Percentiles rank a stretch among this genome's conserved stretches.
Conservation (phyloP, 2,113 vertebrate genomes). For the Zosterops japonicus region DNA sequence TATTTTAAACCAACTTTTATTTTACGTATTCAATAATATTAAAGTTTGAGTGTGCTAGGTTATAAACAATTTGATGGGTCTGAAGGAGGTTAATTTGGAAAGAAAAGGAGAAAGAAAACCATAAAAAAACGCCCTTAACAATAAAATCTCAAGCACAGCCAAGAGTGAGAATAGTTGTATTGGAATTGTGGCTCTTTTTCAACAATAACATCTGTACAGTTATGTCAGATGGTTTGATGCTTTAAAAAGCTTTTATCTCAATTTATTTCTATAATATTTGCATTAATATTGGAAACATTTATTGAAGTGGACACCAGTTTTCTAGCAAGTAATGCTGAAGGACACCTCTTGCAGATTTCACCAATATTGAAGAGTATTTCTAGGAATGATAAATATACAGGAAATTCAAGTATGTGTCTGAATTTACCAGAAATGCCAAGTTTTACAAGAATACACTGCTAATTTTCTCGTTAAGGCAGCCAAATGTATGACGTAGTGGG, state of each 20-base stretch:
- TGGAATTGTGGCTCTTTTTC: not conserved
- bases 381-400: constrained; percentile 36
- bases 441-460: constrained; percentile 27
- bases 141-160: not conserved
- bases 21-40: not conserved
- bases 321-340: not conserved
- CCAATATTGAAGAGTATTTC: constrained; percentile 30
- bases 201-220: not conserved
- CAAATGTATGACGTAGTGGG: not conserved
- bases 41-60: not conserved
- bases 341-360: constrained; percentile 5
- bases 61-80: not conserved
- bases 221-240: not conserved
- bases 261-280: not conserved
- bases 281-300: not conserved
- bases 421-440: constrained; percentile 20
- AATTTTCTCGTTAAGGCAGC: constrained; percentile 18
- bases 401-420: constrained; percentile 28
- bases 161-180: not conserved
- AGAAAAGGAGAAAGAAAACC: not conserved
- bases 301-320: not conserved
- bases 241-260: not conserved
- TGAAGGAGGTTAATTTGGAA: not conserved
- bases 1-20: not conserved
- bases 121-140: fast-evolving